These are phyloP conservation scores for Parasteatoda lunata DNA, from an alignment of 2,888 invertebrate species.

Conservation along the genomic window DNA sequence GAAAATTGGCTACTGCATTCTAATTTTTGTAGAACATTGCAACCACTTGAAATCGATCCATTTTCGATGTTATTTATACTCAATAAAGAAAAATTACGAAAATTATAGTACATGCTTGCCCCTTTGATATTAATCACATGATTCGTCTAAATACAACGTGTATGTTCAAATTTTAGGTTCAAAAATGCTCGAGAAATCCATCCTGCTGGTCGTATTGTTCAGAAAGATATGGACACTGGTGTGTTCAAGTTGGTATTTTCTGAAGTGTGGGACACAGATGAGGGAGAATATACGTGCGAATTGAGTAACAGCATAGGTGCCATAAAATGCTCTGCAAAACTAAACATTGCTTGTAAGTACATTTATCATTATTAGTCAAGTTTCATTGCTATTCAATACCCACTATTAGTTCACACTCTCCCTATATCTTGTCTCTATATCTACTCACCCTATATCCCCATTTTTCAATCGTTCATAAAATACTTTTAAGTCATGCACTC, in stretches of 20 bases:
- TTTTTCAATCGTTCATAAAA: no score
- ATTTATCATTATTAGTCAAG: no score
- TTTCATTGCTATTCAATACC: no score
- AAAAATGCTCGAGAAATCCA: slow-evolving; percentile 92
- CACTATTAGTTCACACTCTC: no score
- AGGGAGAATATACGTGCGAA: slow-evolving; percentile 97
- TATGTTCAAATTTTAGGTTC: slow-evolving; percentile 75
- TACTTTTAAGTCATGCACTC: no score
- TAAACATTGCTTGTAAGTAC: slow-evolving; percentile 90
- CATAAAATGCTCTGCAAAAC: slow-evolving; percentile 88
- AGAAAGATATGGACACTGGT: slow-evolving; percentile 79
- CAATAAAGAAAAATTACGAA: not conserved
- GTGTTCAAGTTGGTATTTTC: slow-evolving; percentile 88
- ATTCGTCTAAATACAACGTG: not conserved
- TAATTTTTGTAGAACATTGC: not conserved
- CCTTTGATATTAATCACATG: not conserved
- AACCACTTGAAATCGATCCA: not conserved
- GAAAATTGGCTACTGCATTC: no score
- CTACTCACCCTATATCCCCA: no score
- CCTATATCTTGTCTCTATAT: no score
- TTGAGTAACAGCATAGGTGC: slow-evolving; percentile 94
- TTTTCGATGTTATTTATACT: not conserved
- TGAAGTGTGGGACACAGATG: slow-evolving; percentile 92
- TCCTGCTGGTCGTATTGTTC: slow-evolving; percentile 79
- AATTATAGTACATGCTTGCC: not conserved